Percentiles rank a stretch among this genome's conserved stretches.
Evolutionary conservation across 2,113 vertebrate species (phyloP).

Genomic region (Caranx ignobilis): DNA sequence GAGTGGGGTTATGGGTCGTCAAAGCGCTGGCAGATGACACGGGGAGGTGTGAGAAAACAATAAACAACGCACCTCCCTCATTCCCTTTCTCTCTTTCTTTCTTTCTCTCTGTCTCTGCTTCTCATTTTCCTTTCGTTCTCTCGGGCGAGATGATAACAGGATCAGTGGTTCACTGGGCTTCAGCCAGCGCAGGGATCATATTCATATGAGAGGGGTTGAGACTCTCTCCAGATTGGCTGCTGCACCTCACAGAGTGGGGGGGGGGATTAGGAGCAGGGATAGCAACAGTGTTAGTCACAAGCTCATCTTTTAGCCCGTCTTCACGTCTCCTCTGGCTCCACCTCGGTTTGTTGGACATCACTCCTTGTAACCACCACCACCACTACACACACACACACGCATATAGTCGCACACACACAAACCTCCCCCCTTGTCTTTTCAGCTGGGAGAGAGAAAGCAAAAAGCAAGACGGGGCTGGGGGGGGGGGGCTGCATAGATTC

Average conservation of each 20-base stretch:
- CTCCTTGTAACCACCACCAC: conserved; percentile 51
- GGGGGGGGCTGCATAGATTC: conserved; percentile 83
- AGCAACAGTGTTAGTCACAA: conserved; percentile 68
- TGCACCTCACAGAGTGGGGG: conserved; percentile 66
- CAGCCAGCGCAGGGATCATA: conserved; percentile 75
- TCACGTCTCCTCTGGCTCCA: conserved; percentile 66
- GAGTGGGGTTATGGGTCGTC: conserved; percentile 4
- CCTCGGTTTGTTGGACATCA: conserved; percentile 75
- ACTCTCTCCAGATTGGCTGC: conserved; percentile 69
- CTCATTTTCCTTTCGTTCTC: conserved; percentile 44
- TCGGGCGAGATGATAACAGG: conserved; percentile 77
- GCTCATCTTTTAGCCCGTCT: conserved; percentile 67
- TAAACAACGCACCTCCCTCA: conserved; percentile 33
- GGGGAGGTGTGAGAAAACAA: conserved; percentile 28
- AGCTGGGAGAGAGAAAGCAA: conserved; percentile 74
- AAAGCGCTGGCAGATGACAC: conserved; percentile 11
- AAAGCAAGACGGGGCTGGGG: conserved; percentile 72
- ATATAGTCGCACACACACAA: conserved; percentile 34
- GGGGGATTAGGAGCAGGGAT: conserved; percentile 69
- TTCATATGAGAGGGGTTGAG: conserved; percentile 73
- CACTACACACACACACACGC: conserved; percentile 32
- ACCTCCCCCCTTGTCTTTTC: conserved; percentile 80
- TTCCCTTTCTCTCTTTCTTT: conserved; percentile 16
- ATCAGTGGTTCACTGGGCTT: conserved; percentile 70
- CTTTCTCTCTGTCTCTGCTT: conserved; percentile 33